phyloP scores from a whole-genome alignment of 2,113 vertebrate species.

The Sorex araneus region DNA sequence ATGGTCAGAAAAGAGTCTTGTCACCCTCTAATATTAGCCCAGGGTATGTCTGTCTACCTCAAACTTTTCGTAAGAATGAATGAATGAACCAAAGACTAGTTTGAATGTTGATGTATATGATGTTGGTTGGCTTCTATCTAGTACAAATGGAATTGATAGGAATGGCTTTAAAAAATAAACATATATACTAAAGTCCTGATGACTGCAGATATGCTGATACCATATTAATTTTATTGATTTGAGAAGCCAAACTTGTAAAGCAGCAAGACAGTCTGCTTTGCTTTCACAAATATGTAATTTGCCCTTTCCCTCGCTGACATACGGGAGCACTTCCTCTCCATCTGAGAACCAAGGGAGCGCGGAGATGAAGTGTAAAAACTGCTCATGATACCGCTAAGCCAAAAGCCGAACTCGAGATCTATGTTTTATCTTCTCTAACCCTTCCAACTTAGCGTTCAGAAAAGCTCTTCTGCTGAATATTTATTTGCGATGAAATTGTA shows the following conservation, averaged over 20 bases:
- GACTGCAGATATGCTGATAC: constrained; percentile 14
- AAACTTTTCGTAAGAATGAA: background rate
- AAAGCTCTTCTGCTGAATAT: constrained; percentile 1
- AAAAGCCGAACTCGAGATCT: constrained; percentile 7
- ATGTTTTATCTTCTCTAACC: background rate
- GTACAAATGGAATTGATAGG: constrained; percentile 18
- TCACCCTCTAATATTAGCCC: background rate
- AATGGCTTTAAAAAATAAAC: constrained; percentile 10
- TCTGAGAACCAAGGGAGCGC: constrained; percentile 63
- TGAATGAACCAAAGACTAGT: background rate
- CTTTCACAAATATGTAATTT: constrained; percentile 59
- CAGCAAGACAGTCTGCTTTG: constrained; percentile 11
- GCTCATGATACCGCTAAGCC: background rate
- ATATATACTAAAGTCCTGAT: background rate
- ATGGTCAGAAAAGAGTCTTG: background rate
- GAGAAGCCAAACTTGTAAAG: constrained; percentile 45
- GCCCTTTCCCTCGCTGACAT: constrained; percentile 27
- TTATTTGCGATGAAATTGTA: background rate
- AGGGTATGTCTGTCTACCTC: rapidly evolving
- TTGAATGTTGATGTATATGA: background rate
- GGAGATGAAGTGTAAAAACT: constrained; percentile 35
- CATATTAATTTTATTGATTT: constrained; percentile 44
- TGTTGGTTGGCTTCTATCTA: background rate
- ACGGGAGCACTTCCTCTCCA: constrained; percentile 25
- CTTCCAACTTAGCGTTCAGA: constrained; percentile 12